Conservation (phyloP, 2,113 vertebrate species). For the Cyphomyrus plagiostoma region DNA sequence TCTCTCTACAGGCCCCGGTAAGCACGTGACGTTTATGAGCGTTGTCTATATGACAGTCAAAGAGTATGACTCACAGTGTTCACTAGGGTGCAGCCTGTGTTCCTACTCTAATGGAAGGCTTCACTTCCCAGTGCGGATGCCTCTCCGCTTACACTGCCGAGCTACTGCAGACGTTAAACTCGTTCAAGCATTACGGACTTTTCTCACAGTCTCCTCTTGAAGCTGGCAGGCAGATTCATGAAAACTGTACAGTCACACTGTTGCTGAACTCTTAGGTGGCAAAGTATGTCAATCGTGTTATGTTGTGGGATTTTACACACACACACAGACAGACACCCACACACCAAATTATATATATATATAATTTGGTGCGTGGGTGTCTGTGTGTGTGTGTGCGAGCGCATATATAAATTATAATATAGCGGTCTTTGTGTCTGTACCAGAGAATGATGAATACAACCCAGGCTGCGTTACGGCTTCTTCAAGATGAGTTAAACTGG, state of each 20-base stretch:
- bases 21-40: not conserved
- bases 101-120: not conserved
- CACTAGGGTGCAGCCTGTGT: not conserved
- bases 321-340: not conserved
- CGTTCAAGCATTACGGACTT: not conserved
- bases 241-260: not conserved
- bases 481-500: not conserved
- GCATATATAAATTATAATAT: not conserved
- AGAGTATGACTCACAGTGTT: not conserved
- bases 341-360: not conserved
- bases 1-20: not conserved
- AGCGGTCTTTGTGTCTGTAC: not conserved
- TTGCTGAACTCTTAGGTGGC: not conserved
- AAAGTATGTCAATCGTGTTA: not conserved
- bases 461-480: not conserved
- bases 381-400: not conserved
- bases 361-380: too few species aligned
- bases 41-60: not conserved
- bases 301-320: not conserved
- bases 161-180: not conserved
- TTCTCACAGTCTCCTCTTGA: not conserved
- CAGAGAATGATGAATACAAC: not conserved
- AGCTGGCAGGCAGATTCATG: not conserved
- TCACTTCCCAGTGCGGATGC: not conserved
- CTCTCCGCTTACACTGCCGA: not conserved